phyloP scores from a whole-genome alignment of 1,140 invertebrate genomes.

The Idris sp. region DNA sequence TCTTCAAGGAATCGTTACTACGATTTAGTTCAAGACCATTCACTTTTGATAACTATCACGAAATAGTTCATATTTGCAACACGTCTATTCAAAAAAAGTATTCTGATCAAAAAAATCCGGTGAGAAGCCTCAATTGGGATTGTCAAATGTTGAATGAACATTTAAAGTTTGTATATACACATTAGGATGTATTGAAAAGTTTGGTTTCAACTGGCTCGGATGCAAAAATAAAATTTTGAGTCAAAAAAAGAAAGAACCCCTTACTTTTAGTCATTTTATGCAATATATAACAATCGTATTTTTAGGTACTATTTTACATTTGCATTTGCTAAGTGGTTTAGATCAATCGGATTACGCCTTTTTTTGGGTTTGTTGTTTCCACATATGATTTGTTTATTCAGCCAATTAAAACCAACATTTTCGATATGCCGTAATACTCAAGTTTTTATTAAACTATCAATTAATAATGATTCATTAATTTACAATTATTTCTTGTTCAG shows the following conservation, averaged over 20 bases:
- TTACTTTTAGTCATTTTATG: no score
- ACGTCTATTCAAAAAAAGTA: constrained; percentile 94
- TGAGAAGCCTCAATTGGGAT: constrained; percentile 90
- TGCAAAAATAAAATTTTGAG: no score
- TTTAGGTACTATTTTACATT: no score
- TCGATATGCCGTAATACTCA: neutral
- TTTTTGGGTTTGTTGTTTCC: no score
- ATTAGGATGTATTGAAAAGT: no score
- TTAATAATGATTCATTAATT: neutral
- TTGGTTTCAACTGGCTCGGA: no score
- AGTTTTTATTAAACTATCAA: neutral
- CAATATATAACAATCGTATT: no score
- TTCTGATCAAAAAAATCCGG: constrained; percentile 67
- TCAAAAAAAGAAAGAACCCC: no score
- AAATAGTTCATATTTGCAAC: constrained; percentile 94
- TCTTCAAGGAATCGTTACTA: constrained; percentile 86
- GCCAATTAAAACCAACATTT: no score
- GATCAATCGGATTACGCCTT: no score
- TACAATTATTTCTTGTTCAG: constrained; percentile 24
- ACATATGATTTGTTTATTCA: no score
- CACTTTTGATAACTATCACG: constrained; percentile 88
- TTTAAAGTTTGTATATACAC: constrained; percentile 80
- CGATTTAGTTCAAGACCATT: constrained; percentile 94
- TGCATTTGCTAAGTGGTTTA: no score
- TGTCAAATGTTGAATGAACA: constrained; percentile 86